A percentile compares a stretch with the other conserved stretches of the same genome.
phyloP scores from a whole-genome alignment of 2,888 invertebrate genomes.

The Rotaria magnacalcarata region DNA sequence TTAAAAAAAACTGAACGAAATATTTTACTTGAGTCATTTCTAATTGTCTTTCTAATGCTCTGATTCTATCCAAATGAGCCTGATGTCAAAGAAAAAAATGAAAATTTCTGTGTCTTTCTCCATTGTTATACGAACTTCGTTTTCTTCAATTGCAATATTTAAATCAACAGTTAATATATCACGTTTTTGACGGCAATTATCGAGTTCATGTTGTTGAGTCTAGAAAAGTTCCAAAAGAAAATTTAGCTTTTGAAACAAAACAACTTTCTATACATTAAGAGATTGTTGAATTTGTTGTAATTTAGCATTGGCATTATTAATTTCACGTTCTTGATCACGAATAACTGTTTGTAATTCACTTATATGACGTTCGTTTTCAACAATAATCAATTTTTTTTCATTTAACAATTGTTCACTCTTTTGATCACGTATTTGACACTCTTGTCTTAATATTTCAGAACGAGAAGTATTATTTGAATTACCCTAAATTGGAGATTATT shows the following conservation, averaged over 20 bases:
- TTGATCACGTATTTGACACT: neutral
- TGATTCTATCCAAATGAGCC: neutral
- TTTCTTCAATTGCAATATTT: neutral
- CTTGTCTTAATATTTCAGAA: neutral
- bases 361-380: neutral
- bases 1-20: neutral
- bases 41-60: neutral
- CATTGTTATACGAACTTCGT: neutral
- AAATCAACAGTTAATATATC: neutral
- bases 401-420: neutral
- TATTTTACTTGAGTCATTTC: neutral
- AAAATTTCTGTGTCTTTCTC: neutral
- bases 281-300: neutral
- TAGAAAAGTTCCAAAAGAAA: neutral
- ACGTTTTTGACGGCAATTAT: neutral
- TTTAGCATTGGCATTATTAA: neutral
- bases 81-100: neutral
- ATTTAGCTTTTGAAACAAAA: no score
- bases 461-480: neutral
- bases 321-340: conserved; percentile 4
- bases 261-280: neutral
- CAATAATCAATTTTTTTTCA: neutral
- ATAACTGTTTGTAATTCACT: neutral
- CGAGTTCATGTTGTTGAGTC: neutral
- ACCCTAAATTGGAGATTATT: neutral